Evolutionary conservation across 2,888 invertebrate species (phyloP), one percentile per base, ranked within the genome.

Genomic region (Hoplodrina ambigua): DNA sequence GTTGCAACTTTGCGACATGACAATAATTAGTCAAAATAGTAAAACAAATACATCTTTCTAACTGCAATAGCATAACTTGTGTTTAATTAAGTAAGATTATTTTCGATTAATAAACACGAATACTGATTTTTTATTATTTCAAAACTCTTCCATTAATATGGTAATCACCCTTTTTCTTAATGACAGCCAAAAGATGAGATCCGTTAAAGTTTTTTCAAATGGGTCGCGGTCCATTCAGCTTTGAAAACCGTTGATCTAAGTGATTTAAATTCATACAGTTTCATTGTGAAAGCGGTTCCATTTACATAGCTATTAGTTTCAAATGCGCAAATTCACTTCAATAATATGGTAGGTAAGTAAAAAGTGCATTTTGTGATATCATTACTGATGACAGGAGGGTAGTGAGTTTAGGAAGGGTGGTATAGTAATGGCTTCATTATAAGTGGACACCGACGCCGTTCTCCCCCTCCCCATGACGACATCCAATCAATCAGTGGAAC

Each of bases 401-500:
- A 72, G 70, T 75, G 66, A 33, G 37, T 71, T 7, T 20, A 13
- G 13, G 3, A 17, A 66, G 61, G 76, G 70, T 57, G 62, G 72
- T 62, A 60, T 65, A 59, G 75, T 62, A 71, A 82, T 82, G 78
- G 72, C 66, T 61, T 72, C 64, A 82, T 82, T 82, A 78, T 67
- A 70, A 82, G 78, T 83, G 83, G 84, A 81, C 84, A 82, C 33
- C 61, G 72, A 63, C 65, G 74, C 68, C 60, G 25, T 33, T 30
- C 25, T 11, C 17, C 54, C 19, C 50, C 46, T 19, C 25, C 37
- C 33, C 46, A 30, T 72, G 73, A 69, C 76, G 69, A 68, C 76
- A 67, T 66, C 59, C 83, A 83, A 90, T 90, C 86, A 89, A 88
- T 89, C 88, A 87, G 74, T 54, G 64, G 72, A 76, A 81, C 71